Base-by-base conservation (phyloP, 2,888 invertebrate species). In the Drosophila mimetica region DNA sequence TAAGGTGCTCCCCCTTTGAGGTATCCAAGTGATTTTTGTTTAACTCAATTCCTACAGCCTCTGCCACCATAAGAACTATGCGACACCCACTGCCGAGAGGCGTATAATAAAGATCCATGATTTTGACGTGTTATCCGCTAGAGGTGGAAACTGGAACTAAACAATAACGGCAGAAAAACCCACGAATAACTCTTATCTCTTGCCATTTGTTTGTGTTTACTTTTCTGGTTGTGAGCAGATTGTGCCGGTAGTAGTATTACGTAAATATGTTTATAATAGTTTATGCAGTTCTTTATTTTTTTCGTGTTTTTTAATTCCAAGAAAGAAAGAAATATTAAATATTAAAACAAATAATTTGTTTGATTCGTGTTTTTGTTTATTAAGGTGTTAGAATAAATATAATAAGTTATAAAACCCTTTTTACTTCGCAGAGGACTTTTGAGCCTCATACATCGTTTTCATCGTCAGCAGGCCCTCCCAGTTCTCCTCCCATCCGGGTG, bases 41-140 rank as follows among this genome's bases (percentile, higher is more conserved):
- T 28, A 95, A 86, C 1, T 94, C 92, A n/a, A 95, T 91, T 1
- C 94, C 94, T 8, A 95, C 64, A 28, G 94, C 93, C 72, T 94
- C 94, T n/a, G 95, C 95, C 0, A 93, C 91, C 80, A 95, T 91
- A 30, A 93, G 90, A 6, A 95, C 95, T 0, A 93, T 90, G 25
- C 95, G 93, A 91, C 94, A 95, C 13, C 95, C 95, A 0, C 94
- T 91, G 64, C 95, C 94, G 76, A 93, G 93, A 3, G 93, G 93
- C 44, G 93, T 79, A 85, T 94, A 93, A 90, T 95, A 95, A 61
- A 95, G 92, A 90, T 95, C 95, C 88, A 95, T 89, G 16, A 9
- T 8, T 18, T 14, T 4, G 14, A 8, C 7, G 36, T 36, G 20
- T 13, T 16, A 4, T 20, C 13, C 22, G 22, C 22, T 32, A 14